Evolutionary conservation across 2,888 invertebrate genomes (phyloP), one percentile per base, ranked within the genome.

Genomic region (Caradrina clavipalpis): DNA sequence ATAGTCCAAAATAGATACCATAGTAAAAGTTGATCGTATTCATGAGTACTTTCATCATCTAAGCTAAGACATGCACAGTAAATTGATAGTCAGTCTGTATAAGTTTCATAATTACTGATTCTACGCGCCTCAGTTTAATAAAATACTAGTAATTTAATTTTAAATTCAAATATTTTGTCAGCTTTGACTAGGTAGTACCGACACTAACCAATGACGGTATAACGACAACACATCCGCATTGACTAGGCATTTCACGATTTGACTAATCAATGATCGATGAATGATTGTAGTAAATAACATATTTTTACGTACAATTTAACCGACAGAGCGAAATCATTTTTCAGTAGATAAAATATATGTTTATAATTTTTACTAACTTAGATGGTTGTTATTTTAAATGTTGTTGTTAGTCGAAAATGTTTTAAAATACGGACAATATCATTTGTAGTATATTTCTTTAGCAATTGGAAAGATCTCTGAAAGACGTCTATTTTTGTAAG

Each of bases 381-480:
- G 22, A 65, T 69, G 76, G 70, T 77, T 77, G 65, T 80, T 65
- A 80, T 65, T 68, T 69, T 58, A 61, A 68, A 68, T 45, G 63
- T 79, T 69, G 59, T 69, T 59, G 17, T 60, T 69, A 66, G 66
- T 64, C 39, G 26, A 64, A 68, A 64, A 59, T 39, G 3, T n/a
- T n/a, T 11, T 22, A 22, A 39, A 56, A 63, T 19, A 49, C 7
- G 42, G n/a, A 53, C 1, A 11, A 64, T 26, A 21, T 39, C 21
- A 63, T 55, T 60, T 47, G 0, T 54, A 56, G 3, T 49, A 45
- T 13, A 45, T 39, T 39, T 51, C 61, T 31, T 51, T 51, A 64
- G 54, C 15, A 66, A 47, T 65, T 62, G 59, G 54, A 62, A 67
- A 49, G 84, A 82, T 82, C 84, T 82, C 84, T 69, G 57, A 22